Percentiles rank a stretch among this genome's conserved stretches.
These are phyloP conservation scores for Branchipolynoe longqiensis DNA, from an alignment of 2,888 invertebrate genomes.

Conservation along the genomic window DNA sequence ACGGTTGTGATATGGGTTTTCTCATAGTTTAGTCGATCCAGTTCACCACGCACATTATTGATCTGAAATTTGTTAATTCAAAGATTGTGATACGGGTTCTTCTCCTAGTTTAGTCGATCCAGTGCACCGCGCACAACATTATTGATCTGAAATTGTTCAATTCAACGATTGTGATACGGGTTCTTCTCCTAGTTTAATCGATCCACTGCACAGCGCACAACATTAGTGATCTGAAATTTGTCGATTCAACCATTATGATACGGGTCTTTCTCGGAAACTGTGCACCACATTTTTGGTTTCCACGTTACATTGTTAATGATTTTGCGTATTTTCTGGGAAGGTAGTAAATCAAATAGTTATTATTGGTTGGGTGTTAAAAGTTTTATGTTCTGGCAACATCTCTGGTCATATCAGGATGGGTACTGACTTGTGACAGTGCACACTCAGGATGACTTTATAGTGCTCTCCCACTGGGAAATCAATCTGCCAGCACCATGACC, in stretches of 20 bases:
- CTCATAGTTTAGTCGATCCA: conserved; percentile 94
- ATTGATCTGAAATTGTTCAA: conserved; percentile 75
- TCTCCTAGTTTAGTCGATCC: conserved; percentile 93
- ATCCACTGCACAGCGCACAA: conserved; percentile 92
- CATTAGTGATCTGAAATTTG: conserved; percentile 78
- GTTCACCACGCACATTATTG: conserved; percentile 88
- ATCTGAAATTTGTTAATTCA: conserved; percentile 71
- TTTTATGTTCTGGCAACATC: no score
- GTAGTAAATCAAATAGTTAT: no score
- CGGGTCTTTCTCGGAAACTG: conserved; percentile 92
- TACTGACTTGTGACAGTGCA: no score
- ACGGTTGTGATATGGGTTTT: conserved; percentile 84
- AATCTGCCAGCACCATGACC: no score
- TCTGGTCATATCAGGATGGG: no score
- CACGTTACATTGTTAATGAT: no score
- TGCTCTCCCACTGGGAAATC: no score
- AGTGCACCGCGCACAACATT: conserved; percentile 90
- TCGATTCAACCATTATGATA: not conserved
- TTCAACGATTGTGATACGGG: conserved; percentile 63
- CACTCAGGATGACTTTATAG: no score
- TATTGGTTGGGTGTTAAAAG: no score
- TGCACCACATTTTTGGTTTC: conserved; percentile 85
- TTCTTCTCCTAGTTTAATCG: conserved; percentile 94
- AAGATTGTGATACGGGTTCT: conserved; percentile 86
- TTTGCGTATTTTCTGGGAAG: no score